Evolutionary conservation across 2,888 invertebrate species (phyloP).

Genomic region (Drepana falcataria): DNA sequence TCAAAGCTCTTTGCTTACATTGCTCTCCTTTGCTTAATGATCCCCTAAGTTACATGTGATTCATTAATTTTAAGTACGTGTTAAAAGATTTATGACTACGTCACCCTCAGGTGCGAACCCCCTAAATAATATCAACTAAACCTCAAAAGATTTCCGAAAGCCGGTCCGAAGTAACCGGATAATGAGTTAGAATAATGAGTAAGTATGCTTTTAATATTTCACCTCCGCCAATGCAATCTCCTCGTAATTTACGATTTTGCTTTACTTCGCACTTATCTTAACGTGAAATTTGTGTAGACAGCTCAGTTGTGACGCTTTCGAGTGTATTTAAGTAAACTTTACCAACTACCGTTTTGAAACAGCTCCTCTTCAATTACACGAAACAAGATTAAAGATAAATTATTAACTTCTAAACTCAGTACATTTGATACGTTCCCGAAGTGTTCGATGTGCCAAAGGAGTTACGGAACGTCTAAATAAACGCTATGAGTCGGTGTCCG

Average conservation of each 20-base stretch:
- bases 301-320: constrained; percentile 16
- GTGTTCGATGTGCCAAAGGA: not conserved
- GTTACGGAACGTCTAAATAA: not conserved
- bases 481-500: too few relatives aligned
- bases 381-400: constrained; percentile 34
- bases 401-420: constrained; percentile 20
- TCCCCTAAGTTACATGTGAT: too few relatives aligned
- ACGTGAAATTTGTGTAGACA: constrained; percentile 29
- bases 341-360: constrained; percentile 36
- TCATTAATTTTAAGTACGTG: too few relatives aligned
- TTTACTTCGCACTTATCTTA: constrained; percentile 23
- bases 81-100: too few relatives aligned
- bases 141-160: not conserved
- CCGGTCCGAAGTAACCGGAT: not conserved
- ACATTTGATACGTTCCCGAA: not conserved
- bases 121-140: not conserved
- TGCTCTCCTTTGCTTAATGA: too few relatives aligned
- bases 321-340: constrained; percentile 24
- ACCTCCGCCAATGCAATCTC: constrained; percentile 1
- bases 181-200: not conserved
- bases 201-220: not conserved
- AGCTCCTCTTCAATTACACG: constrained; percentile 49
- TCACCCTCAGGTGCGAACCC: too few relatives aligned
- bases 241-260: constrained; percentile 1
- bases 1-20: too few relatives aligned